Evolutionary conservation across 2,888 invertebrate genomes (phyloP).

Genomic region (Tortrix viridana): DNA sequence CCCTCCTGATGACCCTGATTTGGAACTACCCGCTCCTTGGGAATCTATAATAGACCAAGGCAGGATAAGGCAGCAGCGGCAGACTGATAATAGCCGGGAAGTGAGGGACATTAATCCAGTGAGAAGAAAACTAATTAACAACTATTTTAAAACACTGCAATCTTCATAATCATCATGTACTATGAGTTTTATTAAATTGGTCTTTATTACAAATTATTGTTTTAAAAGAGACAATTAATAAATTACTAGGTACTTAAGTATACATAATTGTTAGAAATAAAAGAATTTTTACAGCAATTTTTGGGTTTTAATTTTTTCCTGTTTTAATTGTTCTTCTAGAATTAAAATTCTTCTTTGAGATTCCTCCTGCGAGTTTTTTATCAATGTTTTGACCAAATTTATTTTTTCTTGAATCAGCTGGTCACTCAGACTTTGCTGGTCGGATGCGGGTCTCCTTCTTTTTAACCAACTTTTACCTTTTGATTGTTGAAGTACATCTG

Average conservation of each 20-base stretch:
- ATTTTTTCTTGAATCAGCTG: slow-evolving; percentile 1
- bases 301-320: slow-evolving; percentile 8
- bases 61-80: slow-evolving; percentile 10
- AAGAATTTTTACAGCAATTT: slow-evolving; percentile 1
- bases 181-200: neutral
- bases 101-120: neutral
- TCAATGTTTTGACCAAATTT: slow-evolving; percentile 1
- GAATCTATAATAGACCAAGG: slow-evolving; percentile 24
- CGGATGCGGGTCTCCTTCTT: slow-evolving; percentile 6
- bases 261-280: neutral
- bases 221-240: neutral
- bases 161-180: neutral
- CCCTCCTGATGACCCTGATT: slow-evolving; percentile 37
- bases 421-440: neutral
- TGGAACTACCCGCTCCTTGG: slow-evolving; percentile 37
- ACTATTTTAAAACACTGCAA: slow-evolving; percentile 18
- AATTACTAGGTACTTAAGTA: neutral
- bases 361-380: slow-evolving; percentile 4
- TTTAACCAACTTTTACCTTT: slow-evolving; percentile 1
- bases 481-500: neutral
- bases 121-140: slow-evolving; percentile 15
- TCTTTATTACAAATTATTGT: neutral
- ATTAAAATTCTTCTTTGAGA: slow-evolving; percentile 1
- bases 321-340: slow-evolving; percentile 10
- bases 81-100: neutral